Percentiles rank a stretch among this genome's conserved stretches.
Conservation (phyloP, 2,113 vertebrate genomes). For the Thunnus thynnus region DNA sequence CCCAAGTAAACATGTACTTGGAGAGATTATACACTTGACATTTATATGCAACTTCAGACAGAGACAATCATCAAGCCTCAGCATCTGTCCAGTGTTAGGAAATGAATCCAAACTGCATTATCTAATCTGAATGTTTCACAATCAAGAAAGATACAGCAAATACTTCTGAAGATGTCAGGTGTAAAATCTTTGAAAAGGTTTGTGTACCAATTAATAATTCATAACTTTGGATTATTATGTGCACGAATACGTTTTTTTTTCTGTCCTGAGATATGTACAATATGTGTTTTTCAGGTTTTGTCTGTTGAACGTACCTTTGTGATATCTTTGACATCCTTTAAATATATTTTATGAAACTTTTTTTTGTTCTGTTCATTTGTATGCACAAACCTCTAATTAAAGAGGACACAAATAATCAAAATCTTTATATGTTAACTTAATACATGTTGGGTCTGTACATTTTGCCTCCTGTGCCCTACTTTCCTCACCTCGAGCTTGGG, state of each 20-base stretch:
- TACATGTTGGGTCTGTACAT: no score
- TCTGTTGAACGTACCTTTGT: no score
- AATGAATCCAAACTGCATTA: not conserved
- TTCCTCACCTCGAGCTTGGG: constrained; percentile 91
- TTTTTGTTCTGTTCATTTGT: no score
- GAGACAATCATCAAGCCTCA: not conserved
- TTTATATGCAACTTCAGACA: not conserved
- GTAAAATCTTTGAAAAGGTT: not conserved
- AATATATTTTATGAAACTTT: no score
- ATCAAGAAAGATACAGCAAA: not conserved
- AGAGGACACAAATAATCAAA: no score
- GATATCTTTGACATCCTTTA: no score
- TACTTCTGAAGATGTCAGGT: not conserved
- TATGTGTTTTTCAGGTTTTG: no score
- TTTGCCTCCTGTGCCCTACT: no score
- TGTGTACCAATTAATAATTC: not conserved
- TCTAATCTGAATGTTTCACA: not conserved
- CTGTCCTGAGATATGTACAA: no score
- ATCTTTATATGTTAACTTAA: no score
- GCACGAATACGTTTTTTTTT: not conserved
- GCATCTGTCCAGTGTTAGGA: not conserved
- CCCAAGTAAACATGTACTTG: constrained; percentile 34
- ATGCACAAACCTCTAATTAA: no score
- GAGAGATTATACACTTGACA: constrained; percentile 21
- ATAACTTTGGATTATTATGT: not conserved